These are phyloP conservation scores for Conistra vaccinii DNA, from an alignment of 2,888 invertebrate species.

Conservation along the genomic window DNA sequence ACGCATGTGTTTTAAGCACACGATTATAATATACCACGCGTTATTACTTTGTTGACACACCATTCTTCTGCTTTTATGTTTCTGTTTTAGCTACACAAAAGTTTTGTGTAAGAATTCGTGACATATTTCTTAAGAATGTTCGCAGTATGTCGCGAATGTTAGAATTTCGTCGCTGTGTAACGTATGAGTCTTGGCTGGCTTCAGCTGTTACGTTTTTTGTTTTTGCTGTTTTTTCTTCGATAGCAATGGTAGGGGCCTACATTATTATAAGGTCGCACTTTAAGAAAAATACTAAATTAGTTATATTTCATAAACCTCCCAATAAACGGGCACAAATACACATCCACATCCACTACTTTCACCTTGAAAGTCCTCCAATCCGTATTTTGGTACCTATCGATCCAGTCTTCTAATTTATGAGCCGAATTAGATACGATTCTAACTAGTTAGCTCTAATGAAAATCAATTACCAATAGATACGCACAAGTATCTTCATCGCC, in stretches of 20 bases:
- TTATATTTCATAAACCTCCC: neutral
- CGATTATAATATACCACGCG: slow-evolving; percentile 49
- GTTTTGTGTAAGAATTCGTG: slow-evolving; percentile 59
- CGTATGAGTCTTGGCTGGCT: slow-evolving; percentile 17
- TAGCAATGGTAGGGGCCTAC: neutral
- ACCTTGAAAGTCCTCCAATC: slow-evolving; percentile 17
- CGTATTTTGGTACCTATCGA: slow-evolving; percentile 11
- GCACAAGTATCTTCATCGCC: slow-evolving; percentile 39
- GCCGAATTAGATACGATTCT: slow-evolving; percentile 31
- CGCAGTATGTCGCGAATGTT: slow-evolving; percentile 38
- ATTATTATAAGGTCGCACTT: neutral
- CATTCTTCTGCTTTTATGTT: slow-evolving; percentile 57
- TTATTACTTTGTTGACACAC: slow-evolving; percentile 62
- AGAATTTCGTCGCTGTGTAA: slow-evolving; percentile 40
- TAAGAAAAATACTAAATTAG: neutral
- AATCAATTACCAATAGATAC: slow-evolving; percentile 57
- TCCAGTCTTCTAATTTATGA: slow-evolving; percentile 35
- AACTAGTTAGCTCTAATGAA: slow-evolving; percentile 62
- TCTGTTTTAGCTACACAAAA: slow-evolving; percentile 53
- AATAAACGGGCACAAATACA: neutral
- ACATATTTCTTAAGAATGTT: slow-evolving; percentile 62
- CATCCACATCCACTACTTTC: slow-evolving; percentile 2
- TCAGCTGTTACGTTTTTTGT: slow-evolving; percentile 23
- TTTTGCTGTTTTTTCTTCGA: slow-evolving; percentile 4
- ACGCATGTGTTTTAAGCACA: slow-evolving; percentile 61